Evolutionary conservation across 2,113 vertebrate genomes (phyloP).

Genomic region (Peromyscus maniculatus): DNA sequence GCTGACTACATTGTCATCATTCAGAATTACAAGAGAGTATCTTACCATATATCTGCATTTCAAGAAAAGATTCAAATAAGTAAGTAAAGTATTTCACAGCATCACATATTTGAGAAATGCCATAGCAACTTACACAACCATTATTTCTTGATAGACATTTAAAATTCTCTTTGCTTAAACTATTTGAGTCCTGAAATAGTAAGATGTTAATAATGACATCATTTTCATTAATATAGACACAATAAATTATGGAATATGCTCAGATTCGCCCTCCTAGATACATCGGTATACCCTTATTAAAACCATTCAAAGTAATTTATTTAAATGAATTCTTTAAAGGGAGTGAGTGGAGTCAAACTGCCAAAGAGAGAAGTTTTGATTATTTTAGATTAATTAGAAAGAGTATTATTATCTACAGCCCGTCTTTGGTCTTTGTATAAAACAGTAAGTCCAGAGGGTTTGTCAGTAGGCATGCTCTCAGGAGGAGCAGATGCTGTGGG

Average conservation of each 20-base stretch:
- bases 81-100: not conserved
- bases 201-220: not conserved
- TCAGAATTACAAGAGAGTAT: not conserved
- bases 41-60: not conserved
- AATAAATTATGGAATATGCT: not conserved
- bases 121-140: not conserved
- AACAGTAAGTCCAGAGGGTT: not conserved
- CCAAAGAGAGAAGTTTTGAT: conserved; percentile 48
- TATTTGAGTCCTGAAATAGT: not conserved
- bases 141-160: conserved; percentile 1
- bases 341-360: conserved; percentile 29
- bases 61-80: not conserved
- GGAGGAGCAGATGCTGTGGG: conserved; percentile 44
- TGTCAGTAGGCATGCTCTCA: not conserved
- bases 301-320: conserved; percentile 37
- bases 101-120: not conserved
- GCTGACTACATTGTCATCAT: not conserved
- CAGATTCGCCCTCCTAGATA: not conserved
- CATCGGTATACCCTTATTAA: not conserved
- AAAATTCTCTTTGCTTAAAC: not conserved
- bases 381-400: conserved; percentile 60
- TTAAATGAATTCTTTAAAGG: conserved; percentile 53
- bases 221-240: not conserved
- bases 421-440: conserved; percentile 28
- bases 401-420: not conserved